phyloP scores from a whole-genome alignment of 1,140 invertebrate genomes.

The Arion vulgaris region DNA sequence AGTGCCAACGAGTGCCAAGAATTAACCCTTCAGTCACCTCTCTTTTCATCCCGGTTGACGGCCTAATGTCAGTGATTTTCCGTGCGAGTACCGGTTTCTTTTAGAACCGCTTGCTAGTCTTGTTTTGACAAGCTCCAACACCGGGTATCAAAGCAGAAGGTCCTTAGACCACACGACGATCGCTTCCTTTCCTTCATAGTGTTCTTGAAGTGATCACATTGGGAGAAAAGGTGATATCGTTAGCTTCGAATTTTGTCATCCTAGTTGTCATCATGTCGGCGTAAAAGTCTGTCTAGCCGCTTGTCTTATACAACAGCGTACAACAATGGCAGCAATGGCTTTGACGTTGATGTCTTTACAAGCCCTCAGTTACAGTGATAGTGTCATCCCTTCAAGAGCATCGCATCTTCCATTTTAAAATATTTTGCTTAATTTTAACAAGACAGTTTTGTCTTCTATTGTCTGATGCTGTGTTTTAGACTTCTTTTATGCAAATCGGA shows the following conservation, averaged over 20 bases:
- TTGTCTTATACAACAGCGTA: not conserved
- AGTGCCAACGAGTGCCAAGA: not conserved
- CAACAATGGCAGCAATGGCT: not conserved
- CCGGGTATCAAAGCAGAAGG: not conserved
- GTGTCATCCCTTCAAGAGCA: not conserved
- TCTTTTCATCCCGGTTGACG: not conserved
- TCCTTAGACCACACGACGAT: not conserved
- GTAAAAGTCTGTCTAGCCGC: not conserved
- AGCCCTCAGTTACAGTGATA: not conserved
- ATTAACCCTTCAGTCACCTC: not conserved
- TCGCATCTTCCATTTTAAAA: not conserved
- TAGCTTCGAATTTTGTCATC: not conserved
- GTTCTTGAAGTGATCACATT: not conserved
- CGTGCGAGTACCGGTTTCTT: not conserved
- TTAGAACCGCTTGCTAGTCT: not conserved
- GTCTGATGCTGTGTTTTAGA: not conserved
- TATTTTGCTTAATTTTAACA: not conserved
- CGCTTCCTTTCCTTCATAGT: not conserved
- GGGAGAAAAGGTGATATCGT: not conserved
- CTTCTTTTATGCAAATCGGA: not conserved
- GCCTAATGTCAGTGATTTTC: not conserved
- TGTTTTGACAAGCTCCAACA: not conserved
- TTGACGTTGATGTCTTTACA: not conserved
- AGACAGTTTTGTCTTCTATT: not conserved
- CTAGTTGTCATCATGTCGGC: not conserved